These are phyloP conservation scores for Mamestra configurata DNA, from an alignment of 1,140 invertebrate genomes.

Conservation along the genomic window DNA sequence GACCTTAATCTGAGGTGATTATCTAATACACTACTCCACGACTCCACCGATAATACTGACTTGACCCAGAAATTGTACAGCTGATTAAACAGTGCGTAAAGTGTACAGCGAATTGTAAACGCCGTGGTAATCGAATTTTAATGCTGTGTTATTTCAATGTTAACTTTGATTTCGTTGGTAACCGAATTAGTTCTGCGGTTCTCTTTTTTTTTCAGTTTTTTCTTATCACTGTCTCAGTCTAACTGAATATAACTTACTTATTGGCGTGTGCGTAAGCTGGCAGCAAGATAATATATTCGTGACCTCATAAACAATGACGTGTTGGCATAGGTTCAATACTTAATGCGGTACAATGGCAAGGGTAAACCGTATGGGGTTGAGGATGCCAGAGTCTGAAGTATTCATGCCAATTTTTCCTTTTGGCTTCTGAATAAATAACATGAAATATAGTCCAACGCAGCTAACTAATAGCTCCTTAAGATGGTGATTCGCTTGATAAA, in stretches of 20 bases:
- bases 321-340: constrained; percentile 46
- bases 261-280: not conserved
- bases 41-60: constrained; percentile 34
- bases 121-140: constrained; percentile 39
- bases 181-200: not conserved
- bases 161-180: constrained; percentile 14
- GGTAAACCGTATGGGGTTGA: constrained; percentile 6
- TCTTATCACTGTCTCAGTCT: too few relatives aligned
- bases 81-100: constrained; percentile 51
- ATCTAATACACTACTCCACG: constrained; percentile 70
- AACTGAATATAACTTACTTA: not conserved
- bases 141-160: constrained; percentile 35
- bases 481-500: not conserved
- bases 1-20: constrained; percentile 98
- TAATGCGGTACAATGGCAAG: constrained; percentile 9
- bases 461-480: not conserved
- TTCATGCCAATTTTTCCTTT: constrained; percentile 12
- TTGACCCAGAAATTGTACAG: constrained; percentile 43
- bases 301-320: constrained; percentile 40
- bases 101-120: constrained; percentile 41
- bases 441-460: not conserved
- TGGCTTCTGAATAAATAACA: not conserved
- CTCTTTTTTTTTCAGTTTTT: not conserved
- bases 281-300: constrained; percentile 28
- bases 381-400: not conserved